Evolutionary conservation across 2,797 vertebrate species (phyloP).

Genomic region (Pantherophis alleghaniensis): DNA sequence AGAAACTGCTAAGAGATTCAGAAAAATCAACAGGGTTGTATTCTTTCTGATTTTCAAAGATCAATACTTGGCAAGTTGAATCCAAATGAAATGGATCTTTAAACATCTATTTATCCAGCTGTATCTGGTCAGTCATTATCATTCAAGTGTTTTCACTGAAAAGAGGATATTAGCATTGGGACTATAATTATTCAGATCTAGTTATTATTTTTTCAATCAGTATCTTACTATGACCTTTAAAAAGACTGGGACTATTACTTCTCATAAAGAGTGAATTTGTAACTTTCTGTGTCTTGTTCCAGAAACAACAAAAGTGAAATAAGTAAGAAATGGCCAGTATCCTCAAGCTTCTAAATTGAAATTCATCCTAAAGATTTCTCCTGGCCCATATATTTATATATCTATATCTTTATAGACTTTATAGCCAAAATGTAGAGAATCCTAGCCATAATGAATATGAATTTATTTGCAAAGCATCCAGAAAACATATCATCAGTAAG

Average conservation of each 20-base stretch:
- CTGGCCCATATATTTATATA: background rate
- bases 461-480: background rate
- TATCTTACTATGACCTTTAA: background rate
- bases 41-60: background rate
- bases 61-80: background rate
- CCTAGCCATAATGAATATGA: background rate
- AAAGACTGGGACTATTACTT: background rate
- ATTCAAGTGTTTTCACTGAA: background rate
- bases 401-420: background rate
- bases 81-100: background rate
- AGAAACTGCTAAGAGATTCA: background rate
- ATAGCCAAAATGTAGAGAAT: background rate
- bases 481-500: background rate
- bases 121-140: background rate
- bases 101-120: background rate
- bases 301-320: background rate
- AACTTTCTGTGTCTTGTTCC: background rate
- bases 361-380: background rate
- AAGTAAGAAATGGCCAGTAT: background rate
- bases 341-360: background rate
- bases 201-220: background rate
- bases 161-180: background rate
- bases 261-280: background rate
- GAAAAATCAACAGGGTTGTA: background rate
- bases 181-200: background rate